Percentiles rank a stretch among this genome's conserved stretches.
phyloP scores from a whole-genome alignment of 2,888 invertebrate species.

The Nemoura dubitans region DNA sequence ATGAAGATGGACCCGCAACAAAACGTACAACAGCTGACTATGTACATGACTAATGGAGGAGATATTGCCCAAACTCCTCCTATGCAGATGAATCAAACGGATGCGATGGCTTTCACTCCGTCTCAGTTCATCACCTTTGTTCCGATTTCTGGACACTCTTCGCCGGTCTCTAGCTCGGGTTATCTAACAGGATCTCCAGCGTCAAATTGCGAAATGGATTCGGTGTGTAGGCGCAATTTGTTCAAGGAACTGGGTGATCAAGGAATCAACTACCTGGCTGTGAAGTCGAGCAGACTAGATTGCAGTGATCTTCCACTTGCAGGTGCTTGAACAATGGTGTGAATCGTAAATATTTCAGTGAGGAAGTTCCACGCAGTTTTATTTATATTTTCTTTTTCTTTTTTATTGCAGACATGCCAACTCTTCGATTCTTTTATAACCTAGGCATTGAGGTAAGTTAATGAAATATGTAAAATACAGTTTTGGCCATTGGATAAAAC shows the following conservation, averaged over 20 bases:
- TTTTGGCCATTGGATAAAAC: not conserved
- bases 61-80: not conserved
- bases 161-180: slow-evolving; percentile 26
- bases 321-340: slow-evolving; percentile 58
- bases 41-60: not conserved
- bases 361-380: not conserved
- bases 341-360: slow-evolving; percentile 7
- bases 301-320: slow-evolving; percentile 68
- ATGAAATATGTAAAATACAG: not conserved
- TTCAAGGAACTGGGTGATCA: slow-evolving; percentile 20
- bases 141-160: slow-evolving; percentile 7
- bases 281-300: slow-evolving; percentile 63
- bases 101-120: not conserved
- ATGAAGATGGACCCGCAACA: not conserved
- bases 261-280: slow-evolving; percentile 55
- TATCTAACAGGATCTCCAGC: not conserved
- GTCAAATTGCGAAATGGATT: not conserved
- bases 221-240: not conserved
- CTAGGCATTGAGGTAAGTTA: slow-evolving; percentile 61
- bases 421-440: slow-evolving; percentile 74
- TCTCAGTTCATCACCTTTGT: not conserved
- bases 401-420: slow-evolving; percentile 63
- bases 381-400: slow-evolving; percentile 18
- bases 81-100: not conserved
- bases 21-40: not conserved